A percentile compares a stretch with the other conserved stretches of the same genome.
phyloP scores from a whole-genome alignment of 2,888 invertebrate genomes.

The Thereva unica region DNA sequence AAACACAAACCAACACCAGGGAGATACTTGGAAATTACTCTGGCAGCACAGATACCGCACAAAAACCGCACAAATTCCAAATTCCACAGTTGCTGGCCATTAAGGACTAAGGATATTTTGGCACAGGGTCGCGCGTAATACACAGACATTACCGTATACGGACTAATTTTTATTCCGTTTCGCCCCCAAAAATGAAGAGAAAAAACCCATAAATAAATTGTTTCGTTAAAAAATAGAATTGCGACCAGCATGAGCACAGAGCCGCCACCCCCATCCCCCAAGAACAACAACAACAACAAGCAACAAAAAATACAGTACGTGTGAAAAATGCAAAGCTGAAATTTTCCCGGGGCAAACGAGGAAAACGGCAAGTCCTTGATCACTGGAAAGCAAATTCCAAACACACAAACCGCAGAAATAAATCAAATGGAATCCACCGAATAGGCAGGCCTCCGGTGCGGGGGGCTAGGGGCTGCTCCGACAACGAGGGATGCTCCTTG shows the following conservation, averaged over 20 bases:
- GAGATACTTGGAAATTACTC: too few species aligned
- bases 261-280: too few species aligned
- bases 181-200: neutral
- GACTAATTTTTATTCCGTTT: constrained; percentile 14
- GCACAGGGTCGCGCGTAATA: neutral
- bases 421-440: constrained; percentile 31
- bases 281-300: neutral
- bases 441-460: constrained; percentile 1
- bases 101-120: neutral
- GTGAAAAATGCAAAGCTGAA: constrained; percentile 30
- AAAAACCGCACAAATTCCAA: too few species aligned
- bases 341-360: constrained; percentile 14
- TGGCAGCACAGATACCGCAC: too few species aligned
- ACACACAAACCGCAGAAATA: constrained; percentile 31
- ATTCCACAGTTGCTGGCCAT: too few species aligned
- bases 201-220: neutral
- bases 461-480: constrained; percentile 1
- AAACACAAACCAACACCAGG: too few species aligned
- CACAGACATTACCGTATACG: constrained; percentile 16
- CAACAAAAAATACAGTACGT: constrained; percentile 16
- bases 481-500: constrained; percentile 12
- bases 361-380: constrained; percentile 7
- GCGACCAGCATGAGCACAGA: constrained; percentile 10
- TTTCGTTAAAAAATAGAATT: constrained; percentile 13
- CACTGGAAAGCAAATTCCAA: constrained; percentile 24